Base-by-base conservation (phyloP, 2,113 vertebrate species). In the Stegostoma tigrinum region DNA sequence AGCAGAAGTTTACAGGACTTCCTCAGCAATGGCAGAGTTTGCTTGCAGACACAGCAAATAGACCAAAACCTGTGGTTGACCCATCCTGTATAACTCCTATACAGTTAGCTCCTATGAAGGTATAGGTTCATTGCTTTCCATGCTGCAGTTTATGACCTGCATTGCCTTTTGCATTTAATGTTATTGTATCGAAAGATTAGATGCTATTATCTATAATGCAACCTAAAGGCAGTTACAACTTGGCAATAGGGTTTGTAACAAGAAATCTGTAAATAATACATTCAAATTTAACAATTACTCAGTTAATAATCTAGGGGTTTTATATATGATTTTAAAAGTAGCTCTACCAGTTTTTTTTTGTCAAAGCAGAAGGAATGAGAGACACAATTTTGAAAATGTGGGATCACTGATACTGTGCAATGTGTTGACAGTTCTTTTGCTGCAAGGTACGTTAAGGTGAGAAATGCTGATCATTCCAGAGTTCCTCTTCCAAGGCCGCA, bases 81-180 rank as follows among this genome's bases (percentile, higher is more conserved):
- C 99, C 99, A 2, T 99, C 99, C 52, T 99, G 99, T 97, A 99
- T 99, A 97, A 99, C 99, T 2, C 99, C 99, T 96, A 99, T 99
- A 96, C 99, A 99, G 96, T 98, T 99, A 91, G 99, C 99, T 0
- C 99, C 99, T 64, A 99, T 99, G 99, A 99, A 99, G 99, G 99
- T 99, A 99, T 66, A 45, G 2, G 5, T 80, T 94, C 61, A 38
- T 30, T 42, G 72, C 23, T 42, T 68, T 48, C n/a, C 24, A 34
- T 42, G 38, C 27, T 52, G 27, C 34, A 48, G 3, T 95, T 45
- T 70, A 42, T 52, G 15, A 30, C 17, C 3, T 52, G 67, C 27
- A 19, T 48, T 72, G 27, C 5, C 70, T 23, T 72, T 95, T 68
- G 42, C 2, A 72, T 95, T 72, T 52, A 66, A 24, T 42, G 10